Evolutionary conservation across 2,113 vertebrate species (phyloP).

Genomic region (Callipepla californica): DNA sequence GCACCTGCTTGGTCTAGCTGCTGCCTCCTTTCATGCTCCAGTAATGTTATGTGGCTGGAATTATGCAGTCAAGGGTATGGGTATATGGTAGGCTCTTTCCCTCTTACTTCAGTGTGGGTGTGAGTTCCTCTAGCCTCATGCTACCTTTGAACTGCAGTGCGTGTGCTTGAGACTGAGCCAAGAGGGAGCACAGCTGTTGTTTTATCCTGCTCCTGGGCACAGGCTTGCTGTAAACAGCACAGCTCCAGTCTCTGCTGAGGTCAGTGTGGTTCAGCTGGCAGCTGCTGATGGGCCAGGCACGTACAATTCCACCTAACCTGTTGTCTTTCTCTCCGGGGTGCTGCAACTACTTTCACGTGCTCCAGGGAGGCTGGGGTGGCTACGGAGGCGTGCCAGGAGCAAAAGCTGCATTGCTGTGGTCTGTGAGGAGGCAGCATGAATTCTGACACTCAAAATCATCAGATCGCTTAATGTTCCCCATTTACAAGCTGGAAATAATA

Average conservation of each 20-base stretch:
- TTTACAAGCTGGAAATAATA: background rate
- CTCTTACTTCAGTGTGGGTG: background rate
- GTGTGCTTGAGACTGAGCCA: background rate
- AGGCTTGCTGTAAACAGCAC: background rate
- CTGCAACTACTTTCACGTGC: background rate
- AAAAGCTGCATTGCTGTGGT: background rate
- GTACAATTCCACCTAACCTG: background rate
- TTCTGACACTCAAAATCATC: background rate
- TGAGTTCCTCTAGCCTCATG: background rate
- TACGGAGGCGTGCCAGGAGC: background rate
- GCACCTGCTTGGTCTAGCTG: background rate
- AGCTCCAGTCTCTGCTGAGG: background rate
- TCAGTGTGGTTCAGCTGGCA: background rate
- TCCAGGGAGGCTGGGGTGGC: background rate
- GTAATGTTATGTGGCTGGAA: background rate
- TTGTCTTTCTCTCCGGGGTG: background rate
- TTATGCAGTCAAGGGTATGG: background rate
- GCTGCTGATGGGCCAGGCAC: accelerated
- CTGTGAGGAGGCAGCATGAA: background rate
- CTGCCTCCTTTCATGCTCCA: background rate
- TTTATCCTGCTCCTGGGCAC: background rate
- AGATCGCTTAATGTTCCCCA: background rate
- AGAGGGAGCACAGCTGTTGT: background rate
- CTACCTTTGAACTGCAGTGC: background rate
- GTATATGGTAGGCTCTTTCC: background rate